Evolutionary conservation across 2,888 invertebrate species (phyloP), one percentile per base, ranked within the genome.

Genomic region (Phyto melanocephala): DNA sequence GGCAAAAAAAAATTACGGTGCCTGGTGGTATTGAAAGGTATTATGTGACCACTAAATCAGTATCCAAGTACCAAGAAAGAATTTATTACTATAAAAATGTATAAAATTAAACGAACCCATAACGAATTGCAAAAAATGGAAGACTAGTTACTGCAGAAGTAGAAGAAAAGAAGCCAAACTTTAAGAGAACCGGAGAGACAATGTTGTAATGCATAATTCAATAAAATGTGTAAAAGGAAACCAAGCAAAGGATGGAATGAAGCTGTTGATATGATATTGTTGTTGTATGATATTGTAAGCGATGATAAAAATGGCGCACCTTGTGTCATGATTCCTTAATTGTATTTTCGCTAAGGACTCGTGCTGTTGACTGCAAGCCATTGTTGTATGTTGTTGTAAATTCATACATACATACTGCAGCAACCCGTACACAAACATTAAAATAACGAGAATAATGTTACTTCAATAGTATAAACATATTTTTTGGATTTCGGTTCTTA

Each of bases 41-140:
- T 72, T 79, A 60, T 72, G 58, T 60, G 72, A 56, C 40, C 65
- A 63, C 70, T 75, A 68, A 68, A 74, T 70, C 68, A 70, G 45
- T 56, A 56, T 17, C 17, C 52, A 47, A 75, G 17, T 37, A 45
- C 35, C 45, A 52, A 50, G 60, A 35, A 15, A 7, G 10, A 20
- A 24, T 17, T 33, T 42, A 47, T 24, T 37, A 50, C 50, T 40
- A 50, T 62, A 70, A 67, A 52, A n/a, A n/a, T n/a, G n/a, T 72
- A 45, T 67, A 70, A 80, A 80, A 76, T 56, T 42, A 80, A 70
- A 56, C 7, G 22, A 76, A 68, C 58, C 56, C 75, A 76, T 71
- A 80, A 75, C 58, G 37, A 74, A 82, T 71, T 54, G 58, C 54
- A 67, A 71, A 80, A 37, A 54, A 56, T n/a, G 28, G 17, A 58